phyloP scores from a whole-genome alignment of 1,140 invertebrate species.

The Neotoxoptera formosana region DNA sequence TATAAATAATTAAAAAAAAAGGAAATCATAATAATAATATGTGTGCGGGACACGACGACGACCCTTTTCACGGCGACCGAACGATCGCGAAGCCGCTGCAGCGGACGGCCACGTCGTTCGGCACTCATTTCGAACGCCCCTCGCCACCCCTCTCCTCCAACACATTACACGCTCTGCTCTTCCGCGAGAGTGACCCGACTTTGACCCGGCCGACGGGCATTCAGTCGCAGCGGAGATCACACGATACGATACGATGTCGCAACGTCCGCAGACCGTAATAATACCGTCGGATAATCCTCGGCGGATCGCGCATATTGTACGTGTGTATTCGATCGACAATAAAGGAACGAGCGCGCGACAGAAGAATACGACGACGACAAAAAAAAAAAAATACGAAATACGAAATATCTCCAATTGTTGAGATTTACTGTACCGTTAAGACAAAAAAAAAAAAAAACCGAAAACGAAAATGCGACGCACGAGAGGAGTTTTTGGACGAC shows the following conservation, averaged over 20 bases:
- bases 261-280: constrained; percentile 53
- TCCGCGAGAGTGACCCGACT: constrained; percentile 31
- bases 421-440: constrained; percentile 52
- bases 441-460: constrained; percentile 15
- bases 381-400: neutral
- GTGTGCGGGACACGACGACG: neutral
- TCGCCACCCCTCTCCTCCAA: too few species aligned
- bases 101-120: too few species aligned
- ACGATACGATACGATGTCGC: neutral
- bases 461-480: neutral
- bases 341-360: neutral
- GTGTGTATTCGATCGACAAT: neutral
- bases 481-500: constrained; percentile 21
- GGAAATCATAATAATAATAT: neutral
- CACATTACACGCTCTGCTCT: constrained; percentile 24
- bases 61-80: constrained; percentile 1
- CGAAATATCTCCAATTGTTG: constrained; percentile 42
- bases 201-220: constrained; percentile 7
- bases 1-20: neutral
- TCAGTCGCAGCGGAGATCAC: neutral
- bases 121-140: neutral
- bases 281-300: constrained; percentile 38
- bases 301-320: neutral
- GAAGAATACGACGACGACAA: neutral
- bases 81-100: neutral